Evolutionary conservation across 2,888 invertebrate genomes (phyloP), one percentile per base, ranked within the genome.

Genomic region (Tubulanus polymorphus): DNA sequence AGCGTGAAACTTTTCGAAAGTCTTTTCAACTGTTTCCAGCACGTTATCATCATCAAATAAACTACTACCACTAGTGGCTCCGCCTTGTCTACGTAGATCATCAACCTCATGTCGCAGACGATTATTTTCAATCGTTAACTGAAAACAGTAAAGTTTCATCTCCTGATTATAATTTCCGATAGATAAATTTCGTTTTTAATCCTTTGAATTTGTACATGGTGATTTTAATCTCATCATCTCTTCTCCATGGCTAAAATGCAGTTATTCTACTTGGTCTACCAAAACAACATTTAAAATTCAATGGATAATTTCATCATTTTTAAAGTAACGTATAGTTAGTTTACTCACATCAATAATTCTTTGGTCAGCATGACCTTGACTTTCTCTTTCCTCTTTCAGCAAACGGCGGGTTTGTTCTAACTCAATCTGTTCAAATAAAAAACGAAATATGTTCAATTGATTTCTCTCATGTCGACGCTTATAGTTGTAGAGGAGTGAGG

Each of bases 1-100:
- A 25, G 71, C 62, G 57, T 78, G 76, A 59, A 78, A 78, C 60
- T 76, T 74, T 62, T 72, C 69, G 61, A 78, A 78, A 3, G 76
- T 71, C 1, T 68, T 63, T 63, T 78, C 78, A 10, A 78, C 73
- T 51, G 71, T 73, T 54, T 75, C 75, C 15, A 78, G 60, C 1
- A 75, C 70, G 15, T 68, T 67, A 52, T 77, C 76, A 53, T 77
- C 75, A 37, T 74, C 74, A 3, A 73, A 63, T 0, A 65, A 45
- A 26, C 30, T 30, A 15, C 8, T 8, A n/a, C n/a, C n/a, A n/a
- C n/a, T n/a, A n/a, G n/a, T n/a, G n/a, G n/a, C n/a, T 5, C 47
- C 55, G 26, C 54, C 51, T 26, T 51, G 53, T 23, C 18, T 5
- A 10, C 56, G 55, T 27, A 63, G 57, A 26, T 65, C 63, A 29